phyloP scores from a whole-genome alignment of 2,113 vertebrate genomes.

The Chloroceryle aenea region DNA sequence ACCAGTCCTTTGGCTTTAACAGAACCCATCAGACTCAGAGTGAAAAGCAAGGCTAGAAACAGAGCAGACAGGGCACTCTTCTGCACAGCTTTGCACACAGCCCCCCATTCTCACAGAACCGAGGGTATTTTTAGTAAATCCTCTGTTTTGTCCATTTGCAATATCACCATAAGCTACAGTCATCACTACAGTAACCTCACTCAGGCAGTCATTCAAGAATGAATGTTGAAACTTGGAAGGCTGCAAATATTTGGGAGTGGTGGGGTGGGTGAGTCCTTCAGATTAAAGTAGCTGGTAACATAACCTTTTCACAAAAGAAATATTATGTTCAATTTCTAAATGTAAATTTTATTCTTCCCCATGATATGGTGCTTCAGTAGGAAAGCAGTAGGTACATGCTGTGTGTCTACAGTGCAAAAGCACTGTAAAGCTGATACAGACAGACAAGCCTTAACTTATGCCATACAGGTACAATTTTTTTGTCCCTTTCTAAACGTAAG shows the following conservation, averaged over 20 bases:
- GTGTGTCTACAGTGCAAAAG: background rate
- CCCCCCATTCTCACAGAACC: background rate
- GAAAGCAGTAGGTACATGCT: background rate
- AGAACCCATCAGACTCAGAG: background rate
- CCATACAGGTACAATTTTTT: background rate
- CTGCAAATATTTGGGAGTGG: background rate
- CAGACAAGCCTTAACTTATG: background rate
- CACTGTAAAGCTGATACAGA: background rate
- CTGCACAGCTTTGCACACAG: background rate
- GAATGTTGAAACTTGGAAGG: background rate
- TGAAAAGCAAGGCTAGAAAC: background rate
- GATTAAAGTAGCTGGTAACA: background rate
- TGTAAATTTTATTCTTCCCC: background rate
- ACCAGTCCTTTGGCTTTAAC: background rate
- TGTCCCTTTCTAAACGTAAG: background rate
- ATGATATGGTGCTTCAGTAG: accelerated
- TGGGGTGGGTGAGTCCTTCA: background rate
- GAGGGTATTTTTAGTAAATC: background rate
- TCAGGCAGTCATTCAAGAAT: background rate
- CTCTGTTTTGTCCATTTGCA: background rate
- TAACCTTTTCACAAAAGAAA: background rate
- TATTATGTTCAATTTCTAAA: background rate
- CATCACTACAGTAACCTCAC: background rate
- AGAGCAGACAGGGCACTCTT: background rate
- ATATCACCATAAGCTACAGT: background rate